Percentiles rank a stretch among this genome's conserved stretches.
phyloP scores from a whole-genome alignment of 2,113 vertebrate genomes.

The Notiomystis cincta region DNA sequence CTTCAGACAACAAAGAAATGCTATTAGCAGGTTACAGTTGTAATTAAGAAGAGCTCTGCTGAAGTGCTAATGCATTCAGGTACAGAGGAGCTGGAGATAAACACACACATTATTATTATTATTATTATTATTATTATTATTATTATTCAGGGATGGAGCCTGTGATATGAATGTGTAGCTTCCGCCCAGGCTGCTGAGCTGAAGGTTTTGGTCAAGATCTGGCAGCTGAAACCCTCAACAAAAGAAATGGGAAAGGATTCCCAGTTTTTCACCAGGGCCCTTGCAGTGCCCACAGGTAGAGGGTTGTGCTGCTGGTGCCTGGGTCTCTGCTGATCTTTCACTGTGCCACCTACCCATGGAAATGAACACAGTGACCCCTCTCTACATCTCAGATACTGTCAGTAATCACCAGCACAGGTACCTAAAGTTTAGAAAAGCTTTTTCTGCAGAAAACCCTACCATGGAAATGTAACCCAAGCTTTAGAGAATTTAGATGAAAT shows the following conservation, averaged over 20 bases:
- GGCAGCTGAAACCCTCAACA: not conserved
- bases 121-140: not conserved
- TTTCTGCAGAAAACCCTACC: not conserved
- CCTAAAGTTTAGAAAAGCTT: not conserved
- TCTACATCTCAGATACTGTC: not conserved
- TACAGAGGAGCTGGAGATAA: constrained; percentile 16
- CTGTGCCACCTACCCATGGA: not conserved
- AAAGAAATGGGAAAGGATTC: not conserved
- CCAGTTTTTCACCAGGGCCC: not conserved
- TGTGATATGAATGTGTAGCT: not conserved
- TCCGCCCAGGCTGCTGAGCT: not conserved
- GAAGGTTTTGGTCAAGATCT: not conserved
- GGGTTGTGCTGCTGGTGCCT: not conserved
- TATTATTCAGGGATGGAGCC: not conserved
- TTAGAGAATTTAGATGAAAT: not conserved
- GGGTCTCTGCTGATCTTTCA: not conserved
- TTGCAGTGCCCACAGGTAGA: not conserved
- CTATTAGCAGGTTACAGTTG: constrained; percentile 67
- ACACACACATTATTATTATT: not conserved
- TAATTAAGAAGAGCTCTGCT: constrained; percentile 62
- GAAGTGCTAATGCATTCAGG: constrained; percentile 43
- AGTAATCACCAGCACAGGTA: not conserved
- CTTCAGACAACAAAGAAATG: constrained; percentile 67
- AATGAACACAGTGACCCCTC: not conserved
- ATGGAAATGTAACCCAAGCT: not conserved